Conservation (phyloP, 1,140 invertebrate genomes). For the Fopius arisanus region DNA sequence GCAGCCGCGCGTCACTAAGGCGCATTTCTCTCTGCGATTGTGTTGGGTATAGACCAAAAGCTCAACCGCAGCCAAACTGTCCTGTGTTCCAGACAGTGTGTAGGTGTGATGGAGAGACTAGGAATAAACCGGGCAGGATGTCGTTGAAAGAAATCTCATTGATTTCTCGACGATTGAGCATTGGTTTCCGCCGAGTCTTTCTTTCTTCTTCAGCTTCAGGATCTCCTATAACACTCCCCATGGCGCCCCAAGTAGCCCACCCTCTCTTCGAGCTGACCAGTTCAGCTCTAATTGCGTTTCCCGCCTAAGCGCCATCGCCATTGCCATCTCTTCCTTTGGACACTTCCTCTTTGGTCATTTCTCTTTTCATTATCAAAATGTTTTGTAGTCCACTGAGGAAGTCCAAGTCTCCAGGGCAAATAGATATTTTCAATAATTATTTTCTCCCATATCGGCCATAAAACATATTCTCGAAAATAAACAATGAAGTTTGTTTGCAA, state of each 20-base stretch:
- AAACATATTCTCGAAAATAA: no score
- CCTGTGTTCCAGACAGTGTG: not conserved
- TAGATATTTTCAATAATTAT: no score
- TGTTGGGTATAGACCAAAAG: not conserved
- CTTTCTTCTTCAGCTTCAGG: not conserved
- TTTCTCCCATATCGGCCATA: no score
- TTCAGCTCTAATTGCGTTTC: constrained; percentile 50
- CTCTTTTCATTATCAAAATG: constrained; percentile 30
- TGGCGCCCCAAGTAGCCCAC: not conserved
- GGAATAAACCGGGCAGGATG: constrained; percentile 22
- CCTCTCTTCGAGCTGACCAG: constrained; percentile 36
- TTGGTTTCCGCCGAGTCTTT: constrained; percentile 25
- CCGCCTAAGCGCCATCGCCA: constrained; percentile 27
- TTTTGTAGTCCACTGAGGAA: no score
- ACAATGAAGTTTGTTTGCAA: no score
- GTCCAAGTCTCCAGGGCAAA: no score
- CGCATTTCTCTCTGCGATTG: not conserved
- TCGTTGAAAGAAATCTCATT: constrained; percentile 42
- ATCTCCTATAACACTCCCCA: not conserved
- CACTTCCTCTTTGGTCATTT: constrained; percentile 34
- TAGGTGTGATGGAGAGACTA: not conserved
- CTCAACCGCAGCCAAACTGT: not conserved
- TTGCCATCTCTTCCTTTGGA: constrained; percentile 26
- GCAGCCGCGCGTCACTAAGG: constrained; percentile 2
- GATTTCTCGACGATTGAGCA: constrained; percentile 39